Conservation (phyloP, 2,113 vertebrate genomes). For the Cacatua alba region DNA sequence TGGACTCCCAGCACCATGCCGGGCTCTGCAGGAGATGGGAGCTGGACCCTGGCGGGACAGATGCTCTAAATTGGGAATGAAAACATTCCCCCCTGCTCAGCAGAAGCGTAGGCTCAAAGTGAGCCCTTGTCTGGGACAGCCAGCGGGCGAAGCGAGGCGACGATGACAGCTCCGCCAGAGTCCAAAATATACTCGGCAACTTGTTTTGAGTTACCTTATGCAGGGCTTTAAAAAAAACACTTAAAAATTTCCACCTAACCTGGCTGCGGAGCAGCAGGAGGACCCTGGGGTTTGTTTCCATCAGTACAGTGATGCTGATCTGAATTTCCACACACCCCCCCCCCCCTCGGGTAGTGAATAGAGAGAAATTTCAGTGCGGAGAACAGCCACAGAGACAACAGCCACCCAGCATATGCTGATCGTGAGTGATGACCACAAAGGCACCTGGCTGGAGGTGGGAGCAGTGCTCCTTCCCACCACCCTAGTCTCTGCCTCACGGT, state of each 20-base stretch:
- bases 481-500: fast-evolving
- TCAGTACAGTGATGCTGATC: background rate
- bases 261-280: background rate
- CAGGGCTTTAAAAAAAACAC: background rate
- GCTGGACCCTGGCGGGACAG: background rate
- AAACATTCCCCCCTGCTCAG: conserved; percentile 40
- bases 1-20: background rate
- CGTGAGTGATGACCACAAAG: background rate
- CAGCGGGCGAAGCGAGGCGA: background rate
- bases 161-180: background rate
- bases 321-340: background rate
- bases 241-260: conserved; percentile 61
- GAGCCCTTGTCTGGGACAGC: conserved; percentile 58
- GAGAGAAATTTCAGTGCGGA: background rate
- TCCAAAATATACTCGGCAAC: conserved; percentile 56
- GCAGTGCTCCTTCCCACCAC: background rate
- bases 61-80: conserved; percentile 47
- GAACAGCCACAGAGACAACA: background rate
- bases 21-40: background rate
- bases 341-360: background rate
- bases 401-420: fast-evolving
- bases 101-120: conserved; percentile 41
- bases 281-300: background rate
- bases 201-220: conserved; percentile 55
- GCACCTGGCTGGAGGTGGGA: fast-evolving